phyloP scores from a whole-genome alignment of 2,113 vertebrate genomes.

The Nicator chloris region DNA sequence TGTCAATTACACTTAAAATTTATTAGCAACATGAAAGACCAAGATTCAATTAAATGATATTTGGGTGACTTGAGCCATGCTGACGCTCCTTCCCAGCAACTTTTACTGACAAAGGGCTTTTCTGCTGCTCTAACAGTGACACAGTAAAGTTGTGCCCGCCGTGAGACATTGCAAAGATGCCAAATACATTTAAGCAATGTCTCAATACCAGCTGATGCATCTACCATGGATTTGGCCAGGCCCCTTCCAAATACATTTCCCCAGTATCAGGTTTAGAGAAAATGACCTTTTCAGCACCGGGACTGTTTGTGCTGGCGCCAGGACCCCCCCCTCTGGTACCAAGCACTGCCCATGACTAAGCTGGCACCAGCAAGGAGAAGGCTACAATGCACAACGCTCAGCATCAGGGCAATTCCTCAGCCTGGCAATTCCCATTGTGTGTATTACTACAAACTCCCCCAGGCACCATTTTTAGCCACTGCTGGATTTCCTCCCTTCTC shows the following conservation, averaged over 20 bases:
- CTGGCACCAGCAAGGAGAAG: neutral
- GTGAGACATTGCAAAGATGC: neutral
- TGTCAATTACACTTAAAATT: neutral
- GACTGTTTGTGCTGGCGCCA: neutral
- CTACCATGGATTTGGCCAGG: neutral
- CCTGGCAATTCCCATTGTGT: neutral
- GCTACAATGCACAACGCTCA: neutral
- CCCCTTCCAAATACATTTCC: neutral
- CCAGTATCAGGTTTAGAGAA: neutral
- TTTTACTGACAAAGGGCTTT: neutral
- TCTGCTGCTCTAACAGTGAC: neutral
- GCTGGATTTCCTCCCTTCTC: constrained; percentile 14
- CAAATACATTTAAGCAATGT: neutral
- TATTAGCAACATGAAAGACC: neutral
- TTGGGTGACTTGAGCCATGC: neutral
- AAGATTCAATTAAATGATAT: neutral
- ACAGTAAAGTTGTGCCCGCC: neutral
- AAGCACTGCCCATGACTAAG: neutral
- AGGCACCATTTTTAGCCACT: constrained; percentile 23
- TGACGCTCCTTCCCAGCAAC: neutral
- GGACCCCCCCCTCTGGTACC: neutral
- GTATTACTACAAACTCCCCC: neutral
- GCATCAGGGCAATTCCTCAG: neutral
- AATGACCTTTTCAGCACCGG: neutral
- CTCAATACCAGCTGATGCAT: neutral